These are phyloP conservation scores for Enteromius trimaculatus DNA, from an alignment of 2,797 vertebrate genomes.

Conservation along the genomic window DNA sequence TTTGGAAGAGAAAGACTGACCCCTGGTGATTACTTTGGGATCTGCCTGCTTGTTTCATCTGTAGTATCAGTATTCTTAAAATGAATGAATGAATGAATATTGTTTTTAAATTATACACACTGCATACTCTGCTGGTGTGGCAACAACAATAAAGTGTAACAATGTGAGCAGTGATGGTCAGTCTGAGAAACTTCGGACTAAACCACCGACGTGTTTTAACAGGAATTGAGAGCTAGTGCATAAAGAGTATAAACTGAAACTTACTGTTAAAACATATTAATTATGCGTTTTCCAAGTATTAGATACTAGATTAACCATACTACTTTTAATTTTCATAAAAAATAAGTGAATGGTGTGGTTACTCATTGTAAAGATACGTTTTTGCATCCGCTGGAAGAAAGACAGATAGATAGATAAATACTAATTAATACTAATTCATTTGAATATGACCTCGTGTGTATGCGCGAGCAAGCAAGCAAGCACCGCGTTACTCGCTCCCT, in stretches of 20 bases:
- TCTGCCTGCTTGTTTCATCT: neutral
- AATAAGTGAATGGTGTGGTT: neutral
- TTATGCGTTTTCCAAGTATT: neutral
- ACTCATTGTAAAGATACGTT: neutral
- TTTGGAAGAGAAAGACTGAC: conserved; percentile 38
- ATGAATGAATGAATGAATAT: neutral
- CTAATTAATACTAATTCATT: conserved; percentile 33
- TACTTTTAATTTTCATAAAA: neutral
- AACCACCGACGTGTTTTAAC: neutral
- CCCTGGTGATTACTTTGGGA: conserved; percentile 46
- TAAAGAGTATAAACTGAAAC: neutral
- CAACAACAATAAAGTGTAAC: neutral
- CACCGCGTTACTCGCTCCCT: conserved; percentile 33
- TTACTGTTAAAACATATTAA: neutral
- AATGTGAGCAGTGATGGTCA: neutral
- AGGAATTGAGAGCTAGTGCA: neutral
- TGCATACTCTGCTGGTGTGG: neutral
- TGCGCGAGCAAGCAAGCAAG: conserved; percentile 31
- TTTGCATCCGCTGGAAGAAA: neutral
- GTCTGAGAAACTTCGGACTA: neutral
- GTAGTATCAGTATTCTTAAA: neutral
- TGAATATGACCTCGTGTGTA: conserved; percentile 41
- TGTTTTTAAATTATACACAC: neutral
- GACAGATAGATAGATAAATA: neutral
- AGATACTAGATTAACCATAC: neutral